Percentiles rank a stretch among this genome's conserved stretches.
Evolutionary conservation across 2,797 vertebrate species (phyloP).

Genomic region (Aselliscus stoliczkanus): DNA sequence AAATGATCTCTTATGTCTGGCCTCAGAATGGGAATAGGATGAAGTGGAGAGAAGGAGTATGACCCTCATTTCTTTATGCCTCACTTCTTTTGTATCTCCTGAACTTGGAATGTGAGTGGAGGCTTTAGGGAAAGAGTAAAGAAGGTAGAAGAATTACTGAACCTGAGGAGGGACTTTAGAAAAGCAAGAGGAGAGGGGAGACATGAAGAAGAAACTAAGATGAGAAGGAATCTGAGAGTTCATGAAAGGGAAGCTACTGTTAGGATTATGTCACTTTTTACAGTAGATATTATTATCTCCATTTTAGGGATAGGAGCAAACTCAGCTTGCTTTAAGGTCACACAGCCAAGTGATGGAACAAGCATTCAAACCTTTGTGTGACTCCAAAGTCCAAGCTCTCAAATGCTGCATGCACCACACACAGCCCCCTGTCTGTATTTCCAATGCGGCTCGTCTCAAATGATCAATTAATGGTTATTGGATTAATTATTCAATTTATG

Average conservation of each 20-base stretch:
- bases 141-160: neutral
- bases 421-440: neutral
- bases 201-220: neutral
- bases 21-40: neutral
- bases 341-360: neutral
- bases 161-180: neutral
- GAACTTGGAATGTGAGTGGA: neutral
- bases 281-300: neutral
- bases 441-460: neutral
- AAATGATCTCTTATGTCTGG: neutral
- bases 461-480: neutral
- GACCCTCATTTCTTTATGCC: neutral
- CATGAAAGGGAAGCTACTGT: neutral
- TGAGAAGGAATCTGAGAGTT: slow-evolving; percentile 3
- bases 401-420: neutral
- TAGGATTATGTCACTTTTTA: neutral
- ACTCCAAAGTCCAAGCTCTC: neutral
- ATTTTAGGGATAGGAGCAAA: neutral
- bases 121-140: slow-evolving; percentile 14
- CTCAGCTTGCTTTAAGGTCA: neutral
- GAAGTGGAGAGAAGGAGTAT: neutral
- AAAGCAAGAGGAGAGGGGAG: neutral
- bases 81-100: neutral
- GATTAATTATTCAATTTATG: slow-evolving; percentile 7
- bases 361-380: neutral